These are phyloP conservation scores for Salvator merianae DNA, from an alignment of 2,113 vertebrate genomes.

Conservation along the genomic window DNA sequence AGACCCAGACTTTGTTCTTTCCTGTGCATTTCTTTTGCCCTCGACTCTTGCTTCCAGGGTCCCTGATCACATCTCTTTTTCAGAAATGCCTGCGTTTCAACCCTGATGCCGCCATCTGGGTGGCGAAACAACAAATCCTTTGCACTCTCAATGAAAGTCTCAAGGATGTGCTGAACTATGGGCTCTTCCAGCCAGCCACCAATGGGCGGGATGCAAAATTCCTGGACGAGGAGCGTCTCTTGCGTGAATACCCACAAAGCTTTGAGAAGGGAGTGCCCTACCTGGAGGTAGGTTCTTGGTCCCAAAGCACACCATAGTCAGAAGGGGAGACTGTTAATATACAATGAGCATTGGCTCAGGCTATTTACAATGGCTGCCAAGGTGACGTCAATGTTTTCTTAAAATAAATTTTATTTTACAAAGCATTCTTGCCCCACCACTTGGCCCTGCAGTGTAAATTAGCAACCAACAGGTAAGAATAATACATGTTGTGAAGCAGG, in stretches of 20 bases:
- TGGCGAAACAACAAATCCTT: slow-evolving; percentile 92
- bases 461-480: neutral
- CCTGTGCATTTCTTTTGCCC: slow-evolving; percentile 18
- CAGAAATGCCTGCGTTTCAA: slow-evolving; percentile 94
- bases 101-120: slow-evolving; percentile 91
- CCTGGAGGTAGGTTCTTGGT: slow-evolving; percentile 80
- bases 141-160: slow-evolving; percentile 91
- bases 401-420: neutral
- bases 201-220: slow-evolving; percentile 92
- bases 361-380: neutral
- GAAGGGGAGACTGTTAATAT: neutral
- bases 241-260: slow-evolving; percentile 91
- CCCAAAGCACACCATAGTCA: neutral
- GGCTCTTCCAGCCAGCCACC: slow-evolving; percentile 91
- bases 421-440: neutral
- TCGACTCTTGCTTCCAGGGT: neutral
- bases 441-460: neutral
- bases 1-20: neutral
- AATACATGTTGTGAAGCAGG: neutral
- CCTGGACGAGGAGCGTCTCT: slow-evolving; percentile 88
- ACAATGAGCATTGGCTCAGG: neutral
- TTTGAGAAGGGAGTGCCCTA: slow-evolving; percentile 94
- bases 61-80: neutral
- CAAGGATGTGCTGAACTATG: slow-evolving; percentile 91
- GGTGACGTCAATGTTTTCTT: neutral